Percentiles rank a stretch among this genome's conserved stretches.
phyloP scores from a whole-genome alignment of 2,888 invertebrate species.

The Pediacus dermestoides region DNA sequence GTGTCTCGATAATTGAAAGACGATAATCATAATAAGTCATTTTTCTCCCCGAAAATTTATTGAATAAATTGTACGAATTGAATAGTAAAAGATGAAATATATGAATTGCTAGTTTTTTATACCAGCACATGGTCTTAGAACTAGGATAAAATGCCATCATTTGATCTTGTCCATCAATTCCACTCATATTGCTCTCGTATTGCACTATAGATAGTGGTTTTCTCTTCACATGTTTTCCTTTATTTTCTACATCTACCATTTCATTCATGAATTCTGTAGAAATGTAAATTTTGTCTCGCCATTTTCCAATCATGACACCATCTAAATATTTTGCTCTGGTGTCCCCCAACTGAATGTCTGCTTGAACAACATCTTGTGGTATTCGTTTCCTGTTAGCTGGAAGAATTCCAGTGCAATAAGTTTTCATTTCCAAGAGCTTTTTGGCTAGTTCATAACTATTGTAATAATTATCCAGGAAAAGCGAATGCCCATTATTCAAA shows the following conservation, averaged over 20 bases:
- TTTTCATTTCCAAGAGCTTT: slow-evolving; percentile 23
- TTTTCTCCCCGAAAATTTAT: slow-evolving; percentile 12
- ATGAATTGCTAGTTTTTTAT: slow-evolving; percentile 23
- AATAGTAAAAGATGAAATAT: slow-evolving; percentile 23
- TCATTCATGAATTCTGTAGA: slow-evolving; percentile 23
- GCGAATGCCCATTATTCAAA: too few species aligned
- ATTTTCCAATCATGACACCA: too few species aligned
- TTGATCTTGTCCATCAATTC: slow-evolving; percentile 20
- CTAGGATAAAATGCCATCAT: slow-evolving; percentile 24
- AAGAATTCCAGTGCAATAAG: slow-evolving; percentile 25
- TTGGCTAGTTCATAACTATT: too few species aligned
- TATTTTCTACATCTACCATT: slow-evolving; percentile 14
- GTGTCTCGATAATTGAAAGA: neutral
- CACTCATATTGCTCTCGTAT: slow-evolving; percentile 23
- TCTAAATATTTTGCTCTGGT: too few species aligned
- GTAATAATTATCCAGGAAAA: too few species aligned
- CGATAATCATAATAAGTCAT: slow-evolving; percentile 4
- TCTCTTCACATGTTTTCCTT: slow-evolving; percentile 7
- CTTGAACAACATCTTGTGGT: too few species aligned
- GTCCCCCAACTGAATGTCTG: too few species aligned
- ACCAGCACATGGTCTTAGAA: slow-evolving; percentile 24
- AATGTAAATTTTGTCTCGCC: slow-evolving; percentile 23
- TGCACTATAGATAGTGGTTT: slow-evolving; percentile 20
- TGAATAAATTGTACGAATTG: slow-evolving; percentile 20
- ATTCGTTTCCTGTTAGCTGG: too few species aligned